These are phyloP conservation scores for Branchipolynoe longqiensis DNA, from an alignment of 2,888 invertebrate genomes.

Conservation along the genomic window DNA sequence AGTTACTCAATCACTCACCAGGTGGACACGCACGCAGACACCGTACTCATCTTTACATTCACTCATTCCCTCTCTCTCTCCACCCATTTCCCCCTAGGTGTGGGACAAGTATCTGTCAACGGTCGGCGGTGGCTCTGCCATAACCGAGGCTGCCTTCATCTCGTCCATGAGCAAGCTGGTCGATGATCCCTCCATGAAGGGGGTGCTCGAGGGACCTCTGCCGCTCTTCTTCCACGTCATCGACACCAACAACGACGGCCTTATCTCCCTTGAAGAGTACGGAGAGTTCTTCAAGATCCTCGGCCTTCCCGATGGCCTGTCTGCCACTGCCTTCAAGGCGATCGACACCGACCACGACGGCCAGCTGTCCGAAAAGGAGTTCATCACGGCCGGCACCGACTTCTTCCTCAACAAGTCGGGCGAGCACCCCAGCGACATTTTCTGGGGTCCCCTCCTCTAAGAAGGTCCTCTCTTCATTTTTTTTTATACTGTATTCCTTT, in stretches of 20 bases:
- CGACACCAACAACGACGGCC: constrained; percentile 66
- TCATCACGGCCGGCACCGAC: constrained; percentile 73
- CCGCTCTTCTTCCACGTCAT: constrained; percentile 68
- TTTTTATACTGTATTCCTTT: too few species aligned
- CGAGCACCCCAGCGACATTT: constrained; percentile 67
- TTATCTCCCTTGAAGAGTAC: constrained; percentile 65
- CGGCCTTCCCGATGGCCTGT: constrained; percentile 61
- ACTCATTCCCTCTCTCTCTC: too few species aligned
- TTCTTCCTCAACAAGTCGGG: constrained; percentile 72
- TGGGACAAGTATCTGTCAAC: constrained; percentile 66
- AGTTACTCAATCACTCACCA: too few species aligned
- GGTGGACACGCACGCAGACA: too few species aligned
- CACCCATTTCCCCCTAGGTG: too few species aligned
- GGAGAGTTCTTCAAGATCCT: constrained; percentile 66
- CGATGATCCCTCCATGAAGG: constrained; percentile 59
- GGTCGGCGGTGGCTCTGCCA: constrained; percentile 55
- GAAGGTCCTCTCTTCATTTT: too few species aligned
- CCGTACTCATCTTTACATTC: too few species aligned
- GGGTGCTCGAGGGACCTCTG: constrained; percentile 64
- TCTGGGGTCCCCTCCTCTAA: constrained; percentile 67
- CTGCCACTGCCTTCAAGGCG: constrained; percentile 69
- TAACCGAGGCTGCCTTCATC: constrained; percentile 62
- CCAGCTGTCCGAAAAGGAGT: constrained; percentile 71
- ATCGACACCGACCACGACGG: constrained; percentile 72
- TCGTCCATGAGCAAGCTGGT: constrained; percentile 61